Percentiles rank a stretch among this genome's conserved stretches.
Evolutionary conservation across 2,888 invertebrate species (phyloP).

Genomic region (Blomia tropicalis): DNA sequence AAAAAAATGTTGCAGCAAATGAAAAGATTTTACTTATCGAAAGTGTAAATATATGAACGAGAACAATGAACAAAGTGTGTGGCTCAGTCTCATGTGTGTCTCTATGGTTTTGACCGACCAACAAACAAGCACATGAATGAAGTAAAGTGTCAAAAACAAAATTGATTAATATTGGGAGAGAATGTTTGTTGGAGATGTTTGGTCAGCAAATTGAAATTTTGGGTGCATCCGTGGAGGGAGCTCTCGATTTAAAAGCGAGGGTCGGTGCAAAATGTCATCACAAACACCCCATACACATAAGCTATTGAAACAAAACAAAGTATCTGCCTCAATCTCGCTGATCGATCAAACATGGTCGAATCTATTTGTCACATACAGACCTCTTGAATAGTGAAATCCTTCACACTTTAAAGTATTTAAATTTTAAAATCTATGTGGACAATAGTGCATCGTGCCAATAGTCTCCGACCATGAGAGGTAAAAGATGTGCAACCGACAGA

Average conservation of each 20-base stretch:
- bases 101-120: background rate
- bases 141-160: conserved; percentile 12
- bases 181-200: background rate
- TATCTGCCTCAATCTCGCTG: background rate
- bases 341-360: background rate
- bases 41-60: background rate
- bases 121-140: background rate
- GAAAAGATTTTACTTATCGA: background rate
- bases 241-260: background rate
- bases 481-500: background rate
- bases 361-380: conserved; percentile 10
- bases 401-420: conserved; percentile 8
- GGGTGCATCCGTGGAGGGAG: background rate
- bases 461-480: too few species aligned
- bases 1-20: too few species aligned
- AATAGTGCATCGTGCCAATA: background rate
- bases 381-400: background rate
- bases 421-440: background rate
- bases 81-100: too few species aligned
- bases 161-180: background rate
- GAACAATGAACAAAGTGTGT: background rate
- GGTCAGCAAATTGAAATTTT: background rate
- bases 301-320: background rate
- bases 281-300: background rate
- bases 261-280: background rate